Evolutionary conservation across 2,113 vertebrate species (phyloP), one percentile per base, ranked within the genome.

Genomic region (Tretioscincus oriximinensis): DNA sequence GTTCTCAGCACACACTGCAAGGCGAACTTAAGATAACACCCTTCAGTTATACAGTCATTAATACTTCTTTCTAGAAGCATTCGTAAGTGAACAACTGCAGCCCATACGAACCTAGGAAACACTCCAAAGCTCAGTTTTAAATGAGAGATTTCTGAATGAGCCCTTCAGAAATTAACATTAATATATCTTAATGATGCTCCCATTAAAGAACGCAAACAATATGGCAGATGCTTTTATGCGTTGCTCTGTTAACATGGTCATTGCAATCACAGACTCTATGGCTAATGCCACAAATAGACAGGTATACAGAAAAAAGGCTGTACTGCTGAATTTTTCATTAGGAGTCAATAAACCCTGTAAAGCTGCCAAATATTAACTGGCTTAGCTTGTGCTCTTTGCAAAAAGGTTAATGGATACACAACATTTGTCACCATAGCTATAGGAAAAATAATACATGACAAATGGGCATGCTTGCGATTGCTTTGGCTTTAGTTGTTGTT

Each of bases 381-480:
- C 88, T 93, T 93, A 91, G 88, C 87, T 93, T 92, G 89, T 94
- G 92, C 91, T 95, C 90, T 94, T 95, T 93, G 88, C 87, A 86
- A 66, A 95, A 95, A 95, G 94, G 95, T 96, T 96, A 95, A 96
- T 95, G 87, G 93, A 95, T 94, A 93, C 93, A 95, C 91, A 81
- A 91, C 93, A 94, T 95, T 95, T 95, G 90, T 91, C 88, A 88
- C 77, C 75, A 84, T 92, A 84, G 89, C 87, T 93, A 80, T 76
- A 73, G 66, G 7, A 84, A 93, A 92, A 94, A 92, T 89, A 93
- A 93, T 93, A 88, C 87, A 91, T 93, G 90, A 92, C 84, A 94
- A 94, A 93, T 93, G 60, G 22, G 70, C 79, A 31, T 45, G 77
- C 69, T 86, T 86, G 86, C 85, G 86, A 92, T 93, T 90, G 74